These are phyloP conservation scores for Antheraea pernyi DNA, from an alignment of 1,140 invertebrate species.

Conservation along the genomic window DNA sequence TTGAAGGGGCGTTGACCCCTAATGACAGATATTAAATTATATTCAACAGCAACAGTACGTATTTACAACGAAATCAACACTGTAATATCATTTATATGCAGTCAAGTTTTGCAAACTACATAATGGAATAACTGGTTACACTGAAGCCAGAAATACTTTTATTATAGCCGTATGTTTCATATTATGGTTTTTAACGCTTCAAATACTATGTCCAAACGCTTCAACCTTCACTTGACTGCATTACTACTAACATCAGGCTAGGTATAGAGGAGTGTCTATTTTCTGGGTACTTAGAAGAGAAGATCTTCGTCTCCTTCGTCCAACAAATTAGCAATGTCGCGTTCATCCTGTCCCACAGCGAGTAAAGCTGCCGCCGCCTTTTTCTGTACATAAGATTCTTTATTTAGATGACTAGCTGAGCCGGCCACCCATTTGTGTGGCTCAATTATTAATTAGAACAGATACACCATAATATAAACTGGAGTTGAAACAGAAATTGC, in stretches of 20 bases:
- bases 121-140: neutral
- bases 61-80: slow-evolving; percentile 53
- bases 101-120: slow-evolving; percentile 35
- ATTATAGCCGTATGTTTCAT: neutral
- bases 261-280: slow-evolving; percentile 24
- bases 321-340: slow-evolving; percentile 86
- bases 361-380: slow-evolving; percentile 57
- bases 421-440: too few species aligned
- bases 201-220: neutral
- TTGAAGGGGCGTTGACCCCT: slow-evolving; percentile 7
- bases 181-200: neutral
- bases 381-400: neutral
- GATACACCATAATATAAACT: too few species aligned
- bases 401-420: neutral
- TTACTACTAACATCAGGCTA: slow-evolving; percentile 40
- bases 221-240: slow-evolving; percentile 27
- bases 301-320: slow-evolving; percentile 97
- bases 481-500: too few species aligned
- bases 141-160: neutral
- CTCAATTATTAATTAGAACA: too few species aligned
- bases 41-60: slow-evolving; percentile 36
- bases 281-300: slow-evolving; percentile 85
- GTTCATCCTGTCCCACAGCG: slow-evolving; percentile 77
- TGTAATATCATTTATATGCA: slow-evolving; percentile 57
- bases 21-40: slow-evolving; percentile 6